A percentile compares a stretch with the other conserved stretches of the same genome.
Evolutionary conservation across 2,797 vertebrate genomes (phyloP).

Genomic region (Hipposideros larvatus): DNA sequence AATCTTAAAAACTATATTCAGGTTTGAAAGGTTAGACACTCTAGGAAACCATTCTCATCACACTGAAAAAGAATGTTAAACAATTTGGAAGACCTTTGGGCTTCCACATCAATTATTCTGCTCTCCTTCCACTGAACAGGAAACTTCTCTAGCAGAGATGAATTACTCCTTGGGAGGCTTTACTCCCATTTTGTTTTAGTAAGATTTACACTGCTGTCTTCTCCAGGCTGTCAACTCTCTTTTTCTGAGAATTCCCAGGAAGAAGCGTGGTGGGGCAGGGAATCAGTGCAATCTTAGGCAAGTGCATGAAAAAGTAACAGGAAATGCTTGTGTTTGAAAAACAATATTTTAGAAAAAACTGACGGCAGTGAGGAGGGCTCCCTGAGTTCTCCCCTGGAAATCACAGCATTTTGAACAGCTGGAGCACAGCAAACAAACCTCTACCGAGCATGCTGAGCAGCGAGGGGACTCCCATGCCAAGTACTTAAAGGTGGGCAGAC

Average conservation of each 20-base stretch:
- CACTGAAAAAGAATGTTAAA: constrained; percentile 19
- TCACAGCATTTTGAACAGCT: too few species aligned
- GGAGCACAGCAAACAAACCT: too few species aligned
- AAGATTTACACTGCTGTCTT: constrained; percentile 51
- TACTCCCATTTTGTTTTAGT: constrained; percentile 53
- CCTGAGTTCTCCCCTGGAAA: too few species aligned
- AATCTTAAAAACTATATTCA: constrained; percentile 65
- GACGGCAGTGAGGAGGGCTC: too few species aligned
- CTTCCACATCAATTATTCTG: constrained; percentile 60
- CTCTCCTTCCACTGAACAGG: constrained; percentile 4
- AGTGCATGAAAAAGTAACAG: constrained; percentile 12
- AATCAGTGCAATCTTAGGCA: background rate
- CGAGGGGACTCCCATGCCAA: too few species aligned
- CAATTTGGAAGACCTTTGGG: constrained; percentile 13
- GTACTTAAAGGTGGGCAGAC: too few species aligned
- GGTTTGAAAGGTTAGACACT: constrained; percentile 61
- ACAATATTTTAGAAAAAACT: background rate
- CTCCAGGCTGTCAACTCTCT: background rate
- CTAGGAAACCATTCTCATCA: background rate
- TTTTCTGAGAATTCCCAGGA: constrained; percentile 43
- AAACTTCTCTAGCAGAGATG: constrained; percentile 51
- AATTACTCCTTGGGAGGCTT: constrained; percentile 73
- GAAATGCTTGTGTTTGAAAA: constrained; percentile 11
- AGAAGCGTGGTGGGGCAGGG: background rate
- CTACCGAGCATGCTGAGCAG: too few species aligned